Evolutionary conservation across 1,140 invertebrate species (phyloP).

Genomic region (Sarcophaga bullata): DNA sequence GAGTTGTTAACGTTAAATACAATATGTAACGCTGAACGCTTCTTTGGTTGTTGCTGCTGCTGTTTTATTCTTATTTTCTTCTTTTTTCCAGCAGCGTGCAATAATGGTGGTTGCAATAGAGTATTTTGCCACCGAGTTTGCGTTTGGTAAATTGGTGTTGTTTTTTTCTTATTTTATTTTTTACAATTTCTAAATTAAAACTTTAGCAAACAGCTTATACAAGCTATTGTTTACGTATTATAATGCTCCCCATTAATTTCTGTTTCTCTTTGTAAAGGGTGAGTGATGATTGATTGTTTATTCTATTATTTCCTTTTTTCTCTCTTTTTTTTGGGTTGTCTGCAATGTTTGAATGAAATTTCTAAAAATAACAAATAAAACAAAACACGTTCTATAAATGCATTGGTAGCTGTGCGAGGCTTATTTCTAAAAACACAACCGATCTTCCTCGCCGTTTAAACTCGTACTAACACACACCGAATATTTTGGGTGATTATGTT

Average conservation of each 20-base stretch:
- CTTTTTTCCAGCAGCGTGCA: neutral
- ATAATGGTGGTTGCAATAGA: neutral
- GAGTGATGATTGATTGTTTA: neutral
- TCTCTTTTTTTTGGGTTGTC: too few relatives aligned
- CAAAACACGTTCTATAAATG: slow-evolving; percentile 13
- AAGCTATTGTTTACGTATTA: neutral
- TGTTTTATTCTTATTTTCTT: too few relatives aligned
- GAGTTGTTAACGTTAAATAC: too few relatives aligned
- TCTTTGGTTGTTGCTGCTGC: neutral
- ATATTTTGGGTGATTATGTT: neutral
- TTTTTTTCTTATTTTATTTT: neutral
- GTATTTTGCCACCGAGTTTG: slow-evolving; percentile 16
- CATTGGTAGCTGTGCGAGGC: too few relatives aligned
- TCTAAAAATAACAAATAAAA: too few relatives aligned
- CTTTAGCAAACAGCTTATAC: neutral
- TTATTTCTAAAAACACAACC: neutral
- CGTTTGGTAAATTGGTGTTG: neutral
- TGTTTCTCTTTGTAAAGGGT: neutral
- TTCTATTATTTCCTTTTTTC: neutral
- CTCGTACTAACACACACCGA: slow-evolving; percentile 8
- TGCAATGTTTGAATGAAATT: neutral
- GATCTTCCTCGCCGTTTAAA: slow-evolving; percentile 36
- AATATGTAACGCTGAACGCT: too few relatives aligned
- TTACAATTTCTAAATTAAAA: neutral
- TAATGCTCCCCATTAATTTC: too few relatives aligned